Base-by-base conservation (phyloP, 2,888 invertebrate species). In the Eremobia ochroleuca region DNA sequence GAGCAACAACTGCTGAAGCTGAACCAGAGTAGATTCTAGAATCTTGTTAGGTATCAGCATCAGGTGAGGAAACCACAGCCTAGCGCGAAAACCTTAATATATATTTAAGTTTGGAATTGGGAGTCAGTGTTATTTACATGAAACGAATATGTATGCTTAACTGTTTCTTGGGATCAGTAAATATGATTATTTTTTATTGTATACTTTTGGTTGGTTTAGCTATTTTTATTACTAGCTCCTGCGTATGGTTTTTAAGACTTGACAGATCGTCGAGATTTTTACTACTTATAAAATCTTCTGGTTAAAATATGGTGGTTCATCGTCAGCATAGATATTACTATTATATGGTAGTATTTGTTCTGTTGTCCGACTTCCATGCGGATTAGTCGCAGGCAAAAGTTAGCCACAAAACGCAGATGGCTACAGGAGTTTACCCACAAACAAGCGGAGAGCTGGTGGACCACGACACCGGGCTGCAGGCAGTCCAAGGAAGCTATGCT, bases 241-340 rank as follows among this genome's bases (percentile, higher is more conserved):
- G 15, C 25, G 9, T 5, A 25, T 25, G 25, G 31, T 49, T 31
- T 49, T 31, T 66, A 15, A 67, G 31, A 46, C 31, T 31, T 67
- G 31, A 31, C 15, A 25, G 34, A 34, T 1, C 18, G 49, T 9
- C 15, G 8, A 49, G 2, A 49, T 31, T 49, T 67, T 34, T 68
- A 34, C n/a, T 55, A 34, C 34, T 34, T n/a, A 68, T 52, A n/a
- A 15, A 67, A 49, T 67, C 31, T 67, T 67, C 25, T 49, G 15
- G 2, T 34, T 34, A 67, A 34, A 25, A 68, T 34, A 34, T 68
- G 0, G 15, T 46, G 21, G 5, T 49, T 67, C 25, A 67, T n/a
- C 25, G 52, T n/a, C 52, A n/a, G n/a, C 25, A 52, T 43, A 11
- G 28, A 3, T 66, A 40, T 43, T 43, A 28, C 28, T 28, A 65